A percentile compares a stretch with the other conserved stretches of the same genome.
Conservation (phyloP, 2,888 invertebrate species). For the Spilosoma lubricipeda region DNA sequence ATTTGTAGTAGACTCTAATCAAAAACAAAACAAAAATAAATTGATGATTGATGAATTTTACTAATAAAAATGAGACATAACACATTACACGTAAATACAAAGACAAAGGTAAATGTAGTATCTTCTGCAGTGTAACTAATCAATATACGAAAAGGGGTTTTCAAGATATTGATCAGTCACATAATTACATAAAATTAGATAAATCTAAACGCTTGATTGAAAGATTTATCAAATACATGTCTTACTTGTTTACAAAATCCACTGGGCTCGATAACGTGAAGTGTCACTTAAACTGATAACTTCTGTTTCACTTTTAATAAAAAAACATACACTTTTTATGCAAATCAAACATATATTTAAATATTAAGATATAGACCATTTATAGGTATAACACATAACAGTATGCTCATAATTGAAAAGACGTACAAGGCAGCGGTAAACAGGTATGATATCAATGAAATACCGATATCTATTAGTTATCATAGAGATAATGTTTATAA, state of each 20-base stretch:
- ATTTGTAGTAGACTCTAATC: not conserved
- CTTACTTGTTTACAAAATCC: conserved; percentile 49
- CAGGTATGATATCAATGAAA: conserved; percentile 61
- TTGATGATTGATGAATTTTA: too few relatives aligned
- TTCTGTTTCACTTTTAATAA: conserved; percentile 19
- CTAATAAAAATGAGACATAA: not conserved
- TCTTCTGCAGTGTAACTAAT: not conserved
- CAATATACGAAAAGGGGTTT: not conserved
- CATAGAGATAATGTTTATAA: conserved; percentile 63
- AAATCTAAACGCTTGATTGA: not conserved
- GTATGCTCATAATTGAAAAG: not conserved
- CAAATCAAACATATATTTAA: not conserved
- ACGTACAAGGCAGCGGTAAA: conserved; percentile 4
- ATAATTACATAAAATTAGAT: not conserved
- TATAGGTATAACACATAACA: not conserved
- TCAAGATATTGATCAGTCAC: not conserved
- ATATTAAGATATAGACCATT: not conserved
- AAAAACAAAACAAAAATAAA: not conserved
- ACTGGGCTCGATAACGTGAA: conserved; percentile 35
- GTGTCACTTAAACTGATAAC: conserved; percentile 36
- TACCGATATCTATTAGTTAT: conserved; percentile 70
- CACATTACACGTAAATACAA: not conserved
- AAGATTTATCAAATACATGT: conserved; percentile 23
- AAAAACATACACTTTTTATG: not conserved
- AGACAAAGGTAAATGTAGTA: not conserved